phyloP scores from a whole-genome alignment of 2,797 vertebrate genomes.

The Lagocephalus sceleratus region DNA sequence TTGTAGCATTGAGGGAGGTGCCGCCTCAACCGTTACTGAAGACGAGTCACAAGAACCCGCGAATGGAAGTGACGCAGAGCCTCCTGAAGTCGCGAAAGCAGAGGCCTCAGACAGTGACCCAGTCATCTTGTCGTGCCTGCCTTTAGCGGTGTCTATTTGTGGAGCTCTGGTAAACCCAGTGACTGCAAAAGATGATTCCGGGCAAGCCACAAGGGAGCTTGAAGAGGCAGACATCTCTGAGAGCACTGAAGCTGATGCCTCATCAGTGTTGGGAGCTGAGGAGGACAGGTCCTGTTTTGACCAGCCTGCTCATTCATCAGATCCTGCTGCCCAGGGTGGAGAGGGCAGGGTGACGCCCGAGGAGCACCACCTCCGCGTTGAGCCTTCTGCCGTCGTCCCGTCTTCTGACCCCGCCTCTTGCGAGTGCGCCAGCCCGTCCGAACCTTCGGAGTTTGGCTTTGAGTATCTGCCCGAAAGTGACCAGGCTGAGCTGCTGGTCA shows the following conservation, averaged over 20 bases:
- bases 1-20: constrained; percentile 3
- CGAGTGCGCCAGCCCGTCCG: constrained; percentile 21
- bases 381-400: constrained; percentile 6
- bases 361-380: constrained; percentile 35
- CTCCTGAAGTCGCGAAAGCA: neutral
- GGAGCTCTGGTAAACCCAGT: constrained; percentile 66
- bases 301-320: neutral
- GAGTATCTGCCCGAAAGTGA: constrained; percentile 79
- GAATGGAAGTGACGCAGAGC: constrained; percentile 14
- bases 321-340: constrained; percentile 6
- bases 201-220: constrained; percentile 33
- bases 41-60: constrained; percentile 8
- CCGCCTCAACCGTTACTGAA: constrained; percentile 8
- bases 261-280: constrained; percentile 16
- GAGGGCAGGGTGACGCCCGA: constrained; percentile 42
- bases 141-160: constrained; percentile 77
- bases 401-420: constrained; percentile 5
- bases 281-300: constrained; percentile 15
- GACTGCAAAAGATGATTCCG: constrained; percentile 36
- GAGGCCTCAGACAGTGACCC: constrained; percentile 46
- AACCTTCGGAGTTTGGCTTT: constrained; percentile 60
- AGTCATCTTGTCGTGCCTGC: constrained; percentile 73
- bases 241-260: constrained; percentile 39
- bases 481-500: constrained; percentile 80
- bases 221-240: constrained; percentile 38